Base-by-base conservation (phyloP, 2,113 vertebrate species). In the Clarias macrocephalus region DNA sequence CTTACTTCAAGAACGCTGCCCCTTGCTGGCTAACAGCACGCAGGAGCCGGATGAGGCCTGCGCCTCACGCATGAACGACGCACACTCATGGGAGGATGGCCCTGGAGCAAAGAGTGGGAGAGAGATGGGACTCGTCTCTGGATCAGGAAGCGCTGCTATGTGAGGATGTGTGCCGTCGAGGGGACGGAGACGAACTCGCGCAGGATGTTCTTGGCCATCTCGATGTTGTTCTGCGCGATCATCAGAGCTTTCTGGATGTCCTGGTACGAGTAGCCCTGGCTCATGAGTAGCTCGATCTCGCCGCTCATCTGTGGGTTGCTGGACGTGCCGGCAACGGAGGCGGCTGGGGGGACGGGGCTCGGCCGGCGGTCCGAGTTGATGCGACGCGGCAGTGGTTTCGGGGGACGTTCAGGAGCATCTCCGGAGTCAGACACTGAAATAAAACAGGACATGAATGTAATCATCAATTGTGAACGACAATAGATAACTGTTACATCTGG, bases 191-290 rank as follows among this genome's bases (percentile, higher is more conserved):
- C 98, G 59, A 99, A 99, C 91, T 99, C 98, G 5, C 98, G 96
- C 21, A 99, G 96, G 88, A 99, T 99, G 72, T 99, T 97, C 94
- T 98, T 99, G 93, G 98, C 98, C 98, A 99, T 99, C 92, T 99
- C 98, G 1, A 99, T 95, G 94, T 99, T 99, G 96, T 99, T 99
- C 94, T 98, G 97, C 92, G 98, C 98, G 88, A 99, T 99, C 95
- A 98, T 91, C 94, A 99, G 94, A 15, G 98, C 98, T 93, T 99
- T 99, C 95, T 99, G 98, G 92, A 99, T 99, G 96, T 99, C 98
- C 96, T 99, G 98, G 93, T 97, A 96, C 81, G 98, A 98, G 94
- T 99, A 99, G 65, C 98, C 98, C 94, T 98, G 97, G 94, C 96
- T 99, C 96, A 99, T 93, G 82, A 99, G 97, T 82, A 92, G 96